These are phyloP conservation scores for Scaptomyza flava DNA, from an alignment of 2,888 invertebrate genomes.

Conservation along the genomic window DNA sequence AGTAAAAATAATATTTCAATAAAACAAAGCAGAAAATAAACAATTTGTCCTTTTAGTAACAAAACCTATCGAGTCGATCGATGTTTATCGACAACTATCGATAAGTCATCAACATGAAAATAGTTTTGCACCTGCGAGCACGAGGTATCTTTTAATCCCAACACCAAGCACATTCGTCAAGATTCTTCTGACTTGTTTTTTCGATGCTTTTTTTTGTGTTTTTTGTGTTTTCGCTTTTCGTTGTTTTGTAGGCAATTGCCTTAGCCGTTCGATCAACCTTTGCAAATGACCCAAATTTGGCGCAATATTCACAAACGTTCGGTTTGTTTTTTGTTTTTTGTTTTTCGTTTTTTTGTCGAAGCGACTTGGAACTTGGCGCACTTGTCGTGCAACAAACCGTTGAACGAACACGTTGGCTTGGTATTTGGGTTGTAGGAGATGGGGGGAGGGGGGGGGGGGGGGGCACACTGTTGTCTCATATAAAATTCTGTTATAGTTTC, in stretches of 20 bases:
- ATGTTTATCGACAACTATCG: not conserved
- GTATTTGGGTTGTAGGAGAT: conserved; percentile 1
- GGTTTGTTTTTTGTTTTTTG: conserved; percentile 16
- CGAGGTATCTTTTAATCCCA: conserved; percentile 10
- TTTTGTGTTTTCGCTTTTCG: conserved; percentile 3
- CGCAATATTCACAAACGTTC: conserved; percentile 60
- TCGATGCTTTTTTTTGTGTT: conserved; percentile 3
- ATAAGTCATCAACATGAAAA: not conserved
- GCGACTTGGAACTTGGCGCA: conserved; percentile 46
- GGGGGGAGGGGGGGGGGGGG: not conserved
- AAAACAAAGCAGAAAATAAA: too few relatives aligned
- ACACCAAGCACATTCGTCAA: not conserved
- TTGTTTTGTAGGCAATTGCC: conserved; percentile 48
- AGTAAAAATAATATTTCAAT: too few relatives aligned
- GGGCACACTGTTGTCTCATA: conserved; percentile 33
- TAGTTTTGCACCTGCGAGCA: too few relatives aligned
- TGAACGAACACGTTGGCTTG: conserved; percentile 28
- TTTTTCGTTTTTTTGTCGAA: conserved; percentile 13
- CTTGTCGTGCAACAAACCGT: conserved; percentile 60
- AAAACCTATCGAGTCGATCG: not conserved
- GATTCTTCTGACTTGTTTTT: conserved; percentile 23
- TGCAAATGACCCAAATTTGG: conserved; percentile 74
- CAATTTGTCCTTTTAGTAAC: too few relatives aligned
- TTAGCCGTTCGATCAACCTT: conserved; percentile 68
- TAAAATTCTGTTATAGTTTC: conserved; percentile 58